These are phyloP conservation scores for Trachelus iudaicus DNA, from an alignment of 2,888 invertebrate species.

Conservation along the genomic window DNA sequence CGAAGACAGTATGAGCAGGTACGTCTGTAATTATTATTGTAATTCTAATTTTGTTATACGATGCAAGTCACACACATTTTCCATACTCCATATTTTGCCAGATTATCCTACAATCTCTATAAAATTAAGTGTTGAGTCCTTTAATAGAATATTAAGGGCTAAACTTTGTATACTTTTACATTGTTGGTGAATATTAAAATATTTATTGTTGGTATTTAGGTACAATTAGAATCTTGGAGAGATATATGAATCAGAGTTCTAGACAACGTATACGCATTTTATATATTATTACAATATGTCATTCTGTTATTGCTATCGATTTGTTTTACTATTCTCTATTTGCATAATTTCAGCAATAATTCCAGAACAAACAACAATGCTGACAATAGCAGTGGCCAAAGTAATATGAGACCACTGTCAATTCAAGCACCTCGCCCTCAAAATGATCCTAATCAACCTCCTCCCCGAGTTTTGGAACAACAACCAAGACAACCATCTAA, in stretches of 20 bases:
- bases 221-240: not conserved
- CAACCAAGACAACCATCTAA: conserved; percentile 58
- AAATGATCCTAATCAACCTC: conserved; percentile 28
- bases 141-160: not conserved
- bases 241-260: not conserved
- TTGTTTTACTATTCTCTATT: not conserved
- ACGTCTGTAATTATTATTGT: conserved; percentile 16
- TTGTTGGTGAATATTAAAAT: not conserved
- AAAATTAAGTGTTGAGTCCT: not conserved
- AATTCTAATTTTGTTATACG: not conserved
- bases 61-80: not conserved
- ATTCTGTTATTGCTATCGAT: not conserved
- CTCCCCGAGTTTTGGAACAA: conserved; percentile 36
- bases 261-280: not conserved
- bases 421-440: conserved; percentile 51
- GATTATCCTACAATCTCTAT: not conserved
- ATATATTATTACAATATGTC: not conserved
- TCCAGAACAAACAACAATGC: conserved; percentile 26
- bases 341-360: conserved; percentile 25
- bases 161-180: not conserved
- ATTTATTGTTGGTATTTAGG: not conserved
- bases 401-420: conserved; percentile 53
- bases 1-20: conserved; percentile 50
- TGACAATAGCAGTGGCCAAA: conserved; percentile 35
- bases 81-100: not conserved